phyloP scores from a whole-genome alignment of 2,113 vertebrate genomes.

The Rafetus swinhoei region DNA sequence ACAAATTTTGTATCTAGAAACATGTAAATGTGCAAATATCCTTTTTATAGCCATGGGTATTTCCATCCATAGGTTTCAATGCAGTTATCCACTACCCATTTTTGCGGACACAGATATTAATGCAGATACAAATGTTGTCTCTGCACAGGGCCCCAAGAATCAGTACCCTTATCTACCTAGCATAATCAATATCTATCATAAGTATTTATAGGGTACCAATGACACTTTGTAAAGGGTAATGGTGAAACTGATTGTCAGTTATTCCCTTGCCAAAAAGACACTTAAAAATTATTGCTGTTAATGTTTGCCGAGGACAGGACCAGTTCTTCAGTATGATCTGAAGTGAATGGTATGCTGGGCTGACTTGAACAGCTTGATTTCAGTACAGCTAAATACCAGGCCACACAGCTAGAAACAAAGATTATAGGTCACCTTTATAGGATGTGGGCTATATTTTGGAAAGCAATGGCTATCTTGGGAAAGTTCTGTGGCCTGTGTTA shows the following conservation, averaged over 20 bases:
- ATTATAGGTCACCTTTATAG: background rate
- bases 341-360: background rate
- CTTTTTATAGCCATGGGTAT: too few relatives aligned
- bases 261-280: background rate
- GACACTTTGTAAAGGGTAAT: background rate
- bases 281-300: background rate
- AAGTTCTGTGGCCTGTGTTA: background rate
- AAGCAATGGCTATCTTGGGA: too few relatives aligned
- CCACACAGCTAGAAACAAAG: conserved; percentile 19
- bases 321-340: background rate
- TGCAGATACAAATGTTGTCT: too few relatives aligned
- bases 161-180: background rate
- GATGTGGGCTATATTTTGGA: background rate
- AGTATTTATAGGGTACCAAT: background rate
- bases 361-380: background rate
- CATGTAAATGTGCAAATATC: too few relatives aligned
- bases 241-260: background rate
- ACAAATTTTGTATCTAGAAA: too few relatives aligned
- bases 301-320: background rate
- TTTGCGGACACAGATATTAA: too few relatives aligned
- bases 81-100: too few relatives aligned
- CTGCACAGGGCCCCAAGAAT: background rate
- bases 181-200: background rate
- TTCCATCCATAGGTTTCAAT: too few relatives aligned
- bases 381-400: background rate